phyloP scores from a whole-genome alignment of 1,140 invertebrate genomes.

The Vanessa atalanta region DNA sequence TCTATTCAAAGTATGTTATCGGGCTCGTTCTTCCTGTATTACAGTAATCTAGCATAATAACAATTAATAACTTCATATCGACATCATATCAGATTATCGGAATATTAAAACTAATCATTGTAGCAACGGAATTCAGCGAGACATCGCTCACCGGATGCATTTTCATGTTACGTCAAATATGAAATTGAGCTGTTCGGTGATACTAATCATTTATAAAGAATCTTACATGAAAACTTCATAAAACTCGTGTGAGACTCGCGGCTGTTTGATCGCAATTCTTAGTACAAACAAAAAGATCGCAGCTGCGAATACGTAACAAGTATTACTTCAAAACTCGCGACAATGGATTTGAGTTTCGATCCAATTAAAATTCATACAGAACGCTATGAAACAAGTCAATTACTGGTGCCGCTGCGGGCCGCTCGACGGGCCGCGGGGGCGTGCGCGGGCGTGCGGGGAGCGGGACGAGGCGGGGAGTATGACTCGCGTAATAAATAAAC shows the following conservation, averaged over 20 bases:
- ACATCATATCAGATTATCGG: background rate
- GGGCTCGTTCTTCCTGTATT: background rate
- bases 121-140: too few relatives aligned
- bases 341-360: constrained; percentile 36
- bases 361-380: constrained; percentile 43
- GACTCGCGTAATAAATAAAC: constrained; percentile 29
- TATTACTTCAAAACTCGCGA: constrained; percentile 34
- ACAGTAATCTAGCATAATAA: background rate
- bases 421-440: background rate
- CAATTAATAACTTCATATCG: background rate
- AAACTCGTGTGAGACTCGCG: background rate
- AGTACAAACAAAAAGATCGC: constrained; percentile 26
- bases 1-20: background rate
- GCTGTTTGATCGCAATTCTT: background rate
- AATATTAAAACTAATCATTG: too few relatives aligned
- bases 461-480: background rate
- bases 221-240: too few relatives aligned
- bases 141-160: too few relatives aligned
- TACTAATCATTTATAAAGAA: too few relatives aligned
- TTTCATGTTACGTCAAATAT: too few relatives aligned
- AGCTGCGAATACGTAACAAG: constrained; percentile 21
- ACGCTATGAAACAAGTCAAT: constrained; percentile 33
- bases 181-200: too few relatives aligned
- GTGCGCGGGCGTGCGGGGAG: background rate
- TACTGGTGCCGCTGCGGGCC: constrained; percentile 14